Percentiles rank a stretch among this genome's conserved stretches.
Evolutionary conservation across 2,888 invertebrate species (phyloP).

Genomic region (Strigamia transsilvanica): DNA sequence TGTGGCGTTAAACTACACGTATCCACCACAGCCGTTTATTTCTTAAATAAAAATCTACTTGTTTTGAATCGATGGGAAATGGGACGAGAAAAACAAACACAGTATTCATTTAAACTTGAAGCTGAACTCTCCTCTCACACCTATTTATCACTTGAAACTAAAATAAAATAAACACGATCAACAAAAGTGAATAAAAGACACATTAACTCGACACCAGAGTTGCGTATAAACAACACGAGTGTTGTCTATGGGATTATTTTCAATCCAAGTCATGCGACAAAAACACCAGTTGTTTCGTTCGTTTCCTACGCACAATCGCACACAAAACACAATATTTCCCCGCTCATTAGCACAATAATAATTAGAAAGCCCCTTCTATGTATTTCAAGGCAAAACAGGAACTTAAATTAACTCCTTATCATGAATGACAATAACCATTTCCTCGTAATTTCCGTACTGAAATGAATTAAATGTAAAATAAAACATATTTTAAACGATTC

Average conservation of each 20-base stretch:
- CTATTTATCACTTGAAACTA: constrained; percentile 17
- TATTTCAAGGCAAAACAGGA: constrained; percentile 3
- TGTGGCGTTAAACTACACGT: neutral
- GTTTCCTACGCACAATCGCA: neutral
- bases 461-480: neutral
- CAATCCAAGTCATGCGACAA: too few relatives aligned
- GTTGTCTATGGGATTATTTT: too few relatives aligned
- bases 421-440: constrained; percentile 25
- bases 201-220: neutral
- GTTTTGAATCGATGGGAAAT: constrained; percentile 23
- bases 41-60: neutral
- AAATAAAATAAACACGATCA: constrained; percentile 13
- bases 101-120: constrained; percentile 26
- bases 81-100: constrained; percentile 12
- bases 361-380: neutral
- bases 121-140: constrained; percentile 30
- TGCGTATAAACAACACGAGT: neutral
- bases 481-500: constrained; percentile 23
- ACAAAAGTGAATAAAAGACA: neutral
- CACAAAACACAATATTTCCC: neutral
- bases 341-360: neutral
- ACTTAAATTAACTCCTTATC: constrained; percentile 24
- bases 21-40: neutral
- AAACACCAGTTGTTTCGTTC: neutral
- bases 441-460: constrained; percentile 3